Base-by-base conservation (phyloP, 1,140 invertebrate genomes). In the Halesus radiatus region DNA sequence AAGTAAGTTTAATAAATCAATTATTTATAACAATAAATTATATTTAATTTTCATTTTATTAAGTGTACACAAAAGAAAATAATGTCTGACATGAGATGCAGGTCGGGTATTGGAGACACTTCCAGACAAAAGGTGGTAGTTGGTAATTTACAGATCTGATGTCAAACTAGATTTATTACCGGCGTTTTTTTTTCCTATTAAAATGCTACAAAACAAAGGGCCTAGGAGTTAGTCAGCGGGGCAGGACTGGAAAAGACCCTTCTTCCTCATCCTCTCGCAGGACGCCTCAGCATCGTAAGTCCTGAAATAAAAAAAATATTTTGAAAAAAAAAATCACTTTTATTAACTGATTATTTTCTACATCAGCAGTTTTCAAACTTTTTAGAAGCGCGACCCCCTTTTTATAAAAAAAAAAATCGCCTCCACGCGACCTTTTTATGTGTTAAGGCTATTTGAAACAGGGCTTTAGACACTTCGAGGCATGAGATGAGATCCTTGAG, bases 271-370 rank as follows among this genome's bases (percentile, higher is more conserved):
- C 75, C 87, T 87, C 83, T 91, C 88, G 79, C 91, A 92, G 72
- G 90, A 90, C 85, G 91, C 90, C 79, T 92, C 89, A 15, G 89
- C 90, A 83, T 92, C 90, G 77, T 91, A 91, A 70, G 85, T 90
- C 84, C 90, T 92, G 86, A 32, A 90, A 88, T 58, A 80, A 26
- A 29, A 6, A 52, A 66, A 66, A 4, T 56, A 16, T 13, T 64
- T 3, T 3, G 1, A 64, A 22, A 64, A 54, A n/a, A n/a, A n/a
- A n/a, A n/a, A n/a, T n/a, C n/a, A n/a, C n/a, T n/a, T n/a, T n/a
- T n/a, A n/a, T n/a, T n/a, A n/a, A n/a, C n/a, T n/a, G n/a, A n/a
- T n/a, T n/a, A n/a, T n/a, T n/a, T n/a, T n/a, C n/a, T n/a, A n/a
- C n/a, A n/a, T n/a, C n/a, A n/a, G n/a, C n/a, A n/a, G n/a, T n/a